These are phyloP conservation scores for Sisyra terminalis DNA, from an alignment of 2,888 invertebrate genomes.

Conservation along the genomic window DNA sequence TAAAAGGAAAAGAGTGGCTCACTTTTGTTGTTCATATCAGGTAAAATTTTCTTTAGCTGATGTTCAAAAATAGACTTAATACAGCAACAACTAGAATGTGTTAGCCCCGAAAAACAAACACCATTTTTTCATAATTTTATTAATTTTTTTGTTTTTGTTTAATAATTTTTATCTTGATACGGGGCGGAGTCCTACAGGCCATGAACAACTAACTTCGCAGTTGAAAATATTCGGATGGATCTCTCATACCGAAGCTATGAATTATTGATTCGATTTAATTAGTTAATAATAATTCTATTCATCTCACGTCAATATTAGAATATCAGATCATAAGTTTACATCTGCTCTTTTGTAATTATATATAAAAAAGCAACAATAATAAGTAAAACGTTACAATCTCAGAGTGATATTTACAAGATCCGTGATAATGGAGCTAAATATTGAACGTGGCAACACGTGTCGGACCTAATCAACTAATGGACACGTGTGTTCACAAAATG, in stretches of 20 bases:
- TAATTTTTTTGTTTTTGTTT: conserved; percentile 8
- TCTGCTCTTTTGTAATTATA: no score
- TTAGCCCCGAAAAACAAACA: conserved; percentile 2
- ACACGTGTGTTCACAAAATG: neutral
- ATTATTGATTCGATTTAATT: no score
- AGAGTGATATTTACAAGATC: conserved; percentile 8
- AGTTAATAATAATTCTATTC: no score
- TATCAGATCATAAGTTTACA: no score
- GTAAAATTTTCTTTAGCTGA: conserved; percentile 6
- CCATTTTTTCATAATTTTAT: conserved; percentile 2
- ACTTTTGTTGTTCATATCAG: conserved; percentile 9
- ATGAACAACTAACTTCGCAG: conserved; percentile 5
- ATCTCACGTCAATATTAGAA: no score
- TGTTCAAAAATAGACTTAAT: conserved; percentile 23
- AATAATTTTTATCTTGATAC: conserved; percentile 2
- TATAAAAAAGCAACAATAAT: conserved; percentile 2
- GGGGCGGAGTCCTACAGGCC: conserved; percentile 4
- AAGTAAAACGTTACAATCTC: conserved; percentile 2
- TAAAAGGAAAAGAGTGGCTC: conserved; percentile 17
- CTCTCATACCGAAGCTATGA: no score
- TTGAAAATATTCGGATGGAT: conserved; percentile 1
- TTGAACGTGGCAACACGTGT: neutral
- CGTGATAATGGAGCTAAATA: neutral
- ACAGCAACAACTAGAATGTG: conserved; percentile 26
- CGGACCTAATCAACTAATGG: neutral